Evolutionary conservation across 1,140 invertebrate genomes (phyloP), one percentile per base, ranked within the genome.

Genomic region (Rhopalosiphum maidis): DNA sequence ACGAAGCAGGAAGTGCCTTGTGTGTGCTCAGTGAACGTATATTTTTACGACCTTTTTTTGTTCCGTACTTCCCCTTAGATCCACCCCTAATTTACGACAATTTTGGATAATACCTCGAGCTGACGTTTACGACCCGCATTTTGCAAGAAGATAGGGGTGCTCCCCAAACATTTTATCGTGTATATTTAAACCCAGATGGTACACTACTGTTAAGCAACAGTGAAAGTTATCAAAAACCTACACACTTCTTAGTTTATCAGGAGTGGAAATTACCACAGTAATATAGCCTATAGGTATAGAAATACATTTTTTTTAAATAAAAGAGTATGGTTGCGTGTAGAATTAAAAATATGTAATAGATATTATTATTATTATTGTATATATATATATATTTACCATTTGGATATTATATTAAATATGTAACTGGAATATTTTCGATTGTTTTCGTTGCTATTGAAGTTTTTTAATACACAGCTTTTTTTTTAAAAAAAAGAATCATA

Each of bases 71-170:
- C 77, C 48, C 91, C 91, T 92, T 48, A 41, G 91, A 37, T 37
- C 91, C 35, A 85, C 91, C 91, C 90, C 82, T 83, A 92, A 92
- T 92, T 92, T 92, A 92, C 48, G 91, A 92, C 82, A 92, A 15
- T 92, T 48, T 43, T 54, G 60, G 60, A 35, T 91, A 77, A 91
- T 43, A 91, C 55, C 55, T 43, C 41, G n/a, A 37, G 22, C 82
- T 92, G 91, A 92, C 77, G 48, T 92, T 92, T 92, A 92, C 41
- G 48, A 83, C 91, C 91, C 91, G 82, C 82, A 92, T 92, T 92
- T 82, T 92, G 22, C 51, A 37, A 43, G 77, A 35, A 68, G 90
- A 91, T 91, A 92, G 77, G 82, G 91, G 35, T 54, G 91, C 77
- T 41, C 46, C 82, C 48, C 22, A 85, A 92, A 91, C 25, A 85